Evolutionary conservation across 2,888 invertebrate species (phyloP).

Genomic region (Plagodis pulveraria): DNA sequence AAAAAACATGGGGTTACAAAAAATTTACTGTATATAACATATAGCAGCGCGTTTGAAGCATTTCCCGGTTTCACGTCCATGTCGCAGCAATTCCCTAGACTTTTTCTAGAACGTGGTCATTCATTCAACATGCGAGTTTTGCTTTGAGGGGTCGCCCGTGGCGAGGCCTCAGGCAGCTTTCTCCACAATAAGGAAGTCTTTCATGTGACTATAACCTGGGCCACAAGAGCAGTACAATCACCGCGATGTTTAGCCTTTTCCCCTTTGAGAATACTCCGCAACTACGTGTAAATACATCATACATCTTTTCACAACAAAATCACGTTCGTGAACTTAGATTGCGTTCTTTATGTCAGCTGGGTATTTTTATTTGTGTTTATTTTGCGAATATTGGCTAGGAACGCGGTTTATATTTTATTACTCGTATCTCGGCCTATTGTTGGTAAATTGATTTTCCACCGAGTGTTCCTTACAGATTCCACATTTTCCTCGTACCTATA

Average conservation of each 20-base stretch:
- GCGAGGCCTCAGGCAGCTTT: slow-evolving; percentile 40
- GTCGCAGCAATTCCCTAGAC: slow-evolving; percentile 11
- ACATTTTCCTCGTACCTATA: not conserved
- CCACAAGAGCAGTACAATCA: slow-evolving; percentile 36
- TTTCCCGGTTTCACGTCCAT: slow-evolving; percentile 8
- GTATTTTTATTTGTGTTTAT: slow-evolving; percentile 24
- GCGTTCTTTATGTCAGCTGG: slow-evolving; percentile 34
- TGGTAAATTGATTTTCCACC: slow-evolving; percentile 21
- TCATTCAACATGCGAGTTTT: slow-evolving; percentile 43
- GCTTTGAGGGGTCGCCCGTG: slow-evolving; percentile 45
- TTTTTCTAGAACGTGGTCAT: slow-evolving; percentile 29
- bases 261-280: slow-evolving; percentile 34
- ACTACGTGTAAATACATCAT: slow-evolving; percentile 33
- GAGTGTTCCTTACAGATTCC: slow-evolving; percentile 3
- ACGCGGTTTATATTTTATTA: slow-evolving; percentile 9
- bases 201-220: slow-evolving; percentile 44
- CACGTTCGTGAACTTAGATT: slow-evolving; percentile 27
- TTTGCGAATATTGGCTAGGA: slow-evolving; percentile 21
- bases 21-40: too few species aligned
- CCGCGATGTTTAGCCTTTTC: slow-evolving; percentile 37
- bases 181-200: slow-evolving; percentile 42
- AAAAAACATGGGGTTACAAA: too few species aligned
- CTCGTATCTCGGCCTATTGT: slow-evolving; percentile 5
- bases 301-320: slow-evolving; percentile 26
- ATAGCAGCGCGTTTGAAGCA: not conserved